Evolutionary conservation across 2,888 invertebrate genomes (phyloP), one percentile per base, ranked within the genome.

Genomic region (Cephus sareptanus): DNA sequence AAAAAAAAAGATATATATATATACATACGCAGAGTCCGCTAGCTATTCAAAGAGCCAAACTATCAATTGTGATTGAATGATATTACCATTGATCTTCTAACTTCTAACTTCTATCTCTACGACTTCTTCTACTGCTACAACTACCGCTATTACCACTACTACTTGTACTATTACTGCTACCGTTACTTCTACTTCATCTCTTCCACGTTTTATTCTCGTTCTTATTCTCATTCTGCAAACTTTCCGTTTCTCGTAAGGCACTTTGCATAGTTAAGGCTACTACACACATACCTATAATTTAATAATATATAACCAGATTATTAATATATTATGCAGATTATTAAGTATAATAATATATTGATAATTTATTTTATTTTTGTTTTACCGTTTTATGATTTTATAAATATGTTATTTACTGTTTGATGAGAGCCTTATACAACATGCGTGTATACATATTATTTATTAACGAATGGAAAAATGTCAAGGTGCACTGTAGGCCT

Each of bases 341-440:
- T 89, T 88, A 87, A 86, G 84, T 85, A 87, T 88, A 87, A 76
- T 83, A 81, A 90, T 90, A 91, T 91, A 91, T 91, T 89, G 86
- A 91, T 90, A 91, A 91, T 91, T 91, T 90, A 90, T 91, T 90
- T 87, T 88, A 89, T 90, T 85, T 89, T 90, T 90, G 90, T 91
- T 90, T 91, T 90, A 90, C 89, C 88, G 90, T 91, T 91, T 91
- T 91, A 90, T 90, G 89, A 91, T 91, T 91, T 90, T 91, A 90
- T 89, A 87, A 90, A 89, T 85, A 86, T 89, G 90, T 90, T 90
- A 89, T 90, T 89, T 85, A 87, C 87, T 90, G 89, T 89, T 90
- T 86, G 82, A 85, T 82, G 83, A 84, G 83, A 85, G 79, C 80
- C 68, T 75, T 79, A 76, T 75, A 76, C 69, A 81, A 74, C 74